phyloP scores from a whole-genome alignment of 2,888 invertebrate genomes.

The Caenorhabditis sp. region DNA sequence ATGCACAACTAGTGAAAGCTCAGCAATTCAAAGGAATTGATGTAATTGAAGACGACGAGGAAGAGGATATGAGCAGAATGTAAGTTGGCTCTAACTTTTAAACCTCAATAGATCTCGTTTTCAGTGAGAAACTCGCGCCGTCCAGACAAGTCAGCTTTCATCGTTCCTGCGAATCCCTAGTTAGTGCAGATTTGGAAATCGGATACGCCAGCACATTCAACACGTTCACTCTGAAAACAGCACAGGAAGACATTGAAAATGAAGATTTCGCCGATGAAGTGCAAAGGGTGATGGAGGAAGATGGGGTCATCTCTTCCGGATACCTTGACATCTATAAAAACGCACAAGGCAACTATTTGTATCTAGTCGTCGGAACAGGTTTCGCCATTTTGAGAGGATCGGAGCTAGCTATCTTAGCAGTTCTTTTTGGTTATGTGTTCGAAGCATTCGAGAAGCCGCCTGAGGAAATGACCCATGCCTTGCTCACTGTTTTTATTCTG shows the following conservation, averaged over 20 bases:
- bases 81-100: slow-evolving; percentile 1
- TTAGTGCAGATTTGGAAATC: slow-evolving; percentile 45
- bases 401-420: slow-evolving; percentile 80
- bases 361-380: slow-evolving; percentile 58
- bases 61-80: slow-evolving; percentile 19
- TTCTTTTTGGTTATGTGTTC: slow-evolving; percentile 74
- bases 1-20: slow-evolving; percentile 69
- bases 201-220: slow-evolving; percentile 56
- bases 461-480: slow-evolving; percentile 10
- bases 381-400: slow-evolving; percentile 79
- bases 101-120: not conserved
- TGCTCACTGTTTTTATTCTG: slow-evolving; percentile 32
- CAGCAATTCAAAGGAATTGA: slow-evolving; percentile 65
- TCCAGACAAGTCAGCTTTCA: slow-evolving; percentile 34
- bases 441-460: slow-evolving; percentile 37
- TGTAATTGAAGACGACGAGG: slow-evolving; percentile 4
- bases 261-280: slow-evolving; percentile 61
- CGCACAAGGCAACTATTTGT: slow-evolving; percentile 59
- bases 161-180: slow-evolving; percentile 34
- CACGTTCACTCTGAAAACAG: slow-evolving; percentile 31
- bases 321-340: slow-evolving; percentile 56
- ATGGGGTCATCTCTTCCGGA: slow-evolving; percentile 43
- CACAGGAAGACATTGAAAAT: slow-evolving; percentile 49
- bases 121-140: slow-evolving; percentile 33
- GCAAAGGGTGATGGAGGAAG: slow-evolving; percentile 53